A percentile compares a stretch with the other conserved stretches of the same genome.
phyloP scores from a whole-genome alignment of 2,888 invertebrate genomes.

The Brachyptera putata region DNA sequence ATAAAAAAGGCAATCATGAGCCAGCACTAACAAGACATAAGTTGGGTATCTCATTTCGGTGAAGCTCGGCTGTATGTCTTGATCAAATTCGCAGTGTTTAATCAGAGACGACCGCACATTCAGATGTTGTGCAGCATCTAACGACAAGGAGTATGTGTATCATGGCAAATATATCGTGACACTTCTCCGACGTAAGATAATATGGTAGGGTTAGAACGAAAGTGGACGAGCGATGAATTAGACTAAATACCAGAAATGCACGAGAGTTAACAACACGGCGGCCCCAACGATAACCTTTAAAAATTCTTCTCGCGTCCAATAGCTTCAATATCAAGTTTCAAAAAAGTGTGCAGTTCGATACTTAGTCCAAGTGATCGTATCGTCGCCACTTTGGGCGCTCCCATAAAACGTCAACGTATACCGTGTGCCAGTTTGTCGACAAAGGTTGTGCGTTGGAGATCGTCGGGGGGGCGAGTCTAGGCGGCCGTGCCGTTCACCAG shows the following conservation, averaged over 20 bases:
- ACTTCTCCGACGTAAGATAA: background rate
- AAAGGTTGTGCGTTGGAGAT: conserved; percentile 37
- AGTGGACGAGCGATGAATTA: background rate
- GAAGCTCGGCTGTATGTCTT: conserved; percentile 21
- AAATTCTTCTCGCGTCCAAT: background rate
- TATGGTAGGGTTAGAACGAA: background rate
- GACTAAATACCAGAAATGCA: background rate
- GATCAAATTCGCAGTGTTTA: background rate
- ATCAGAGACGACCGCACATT: too few relatives aligned
- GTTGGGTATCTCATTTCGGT: background rate
- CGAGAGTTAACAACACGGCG: background rate
- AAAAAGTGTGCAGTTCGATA: conserved; percentile 13
- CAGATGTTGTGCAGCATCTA: too few relatives aligned
- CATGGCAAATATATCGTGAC: background rate
- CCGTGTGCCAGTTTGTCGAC: conserved; percentile 39
- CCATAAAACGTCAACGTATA: conserved; percentile 8
- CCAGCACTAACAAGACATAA: conserved; percentile 24
- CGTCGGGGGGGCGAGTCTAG: conserved; percentile 38
- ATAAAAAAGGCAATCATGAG: conserved; percentile 30
- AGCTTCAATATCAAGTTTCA: background rate
- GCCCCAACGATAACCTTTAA: too few relatives aligned
- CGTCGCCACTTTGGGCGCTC: background rate
- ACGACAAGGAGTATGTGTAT: background rate
- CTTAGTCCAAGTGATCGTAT: conserved; percentile 2
- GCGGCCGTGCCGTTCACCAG: conserved; percentile 62